These are phyloP conservation scores for Triplophysa yarkandensis DNA, from an alignment of 2,797 vertebrate genomes.

Conservation along the genomic window DNA sequence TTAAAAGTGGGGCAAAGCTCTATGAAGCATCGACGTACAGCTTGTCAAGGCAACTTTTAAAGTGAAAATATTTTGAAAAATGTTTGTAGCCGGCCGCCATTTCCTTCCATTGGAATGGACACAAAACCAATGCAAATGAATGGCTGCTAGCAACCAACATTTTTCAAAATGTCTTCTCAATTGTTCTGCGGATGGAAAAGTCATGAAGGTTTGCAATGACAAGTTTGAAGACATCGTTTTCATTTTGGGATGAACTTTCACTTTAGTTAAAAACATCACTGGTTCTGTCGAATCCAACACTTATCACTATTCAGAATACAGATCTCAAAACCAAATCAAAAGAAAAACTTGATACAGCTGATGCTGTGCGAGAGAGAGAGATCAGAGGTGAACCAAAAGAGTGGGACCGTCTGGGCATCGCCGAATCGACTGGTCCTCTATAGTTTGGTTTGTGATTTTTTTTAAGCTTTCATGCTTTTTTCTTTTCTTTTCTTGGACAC, in stretches of 20 bases:
- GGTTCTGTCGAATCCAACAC: conserved; percentile 15
- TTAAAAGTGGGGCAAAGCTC: conserved; percentile 12
- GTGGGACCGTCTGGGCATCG: not conserved
- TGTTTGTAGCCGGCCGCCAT: too few relatives aligned
- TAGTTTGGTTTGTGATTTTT: conserved; percentile 36
- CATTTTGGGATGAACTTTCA: too few relatives aligned
- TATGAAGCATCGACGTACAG: not conserved
- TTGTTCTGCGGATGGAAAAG: too few relatives aligned
- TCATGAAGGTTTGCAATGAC: too few relatives aligned
- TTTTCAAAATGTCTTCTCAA: too few relatives aligned
- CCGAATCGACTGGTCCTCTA: conserved; percentile 14
- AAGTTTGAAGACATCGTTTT: too few relatives aligned
- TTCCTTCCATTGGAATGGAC: too few relatives aligned
- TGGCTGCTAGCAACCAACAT: too few relatives aligned
- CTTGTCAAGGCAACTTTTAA: conserved; percentile 35
- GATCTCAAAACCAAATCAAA: conserved; percentile 10
- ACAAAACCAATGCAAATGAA: too few relatives aligned
- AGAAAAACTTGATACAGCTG: conserved; percentile 4
- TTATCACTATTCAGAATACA: conserved; percentile 16
- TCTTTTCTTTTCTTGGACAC: conserved; percentile 55
- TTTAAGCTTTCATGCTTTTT: conserved; percentile 34
- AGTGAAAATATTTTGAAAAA: too few relatives aligned
- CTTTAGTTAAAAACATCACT: conserved; percentile 2
- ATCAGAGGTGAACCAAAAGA: conserved; percentile 7
- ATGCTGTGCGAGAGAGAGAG: not conserved